Evolutionary conservation across 1,140 invertebrate species (phyloP).

Genomic region (Caenorhabditis briggsae): DNA sequence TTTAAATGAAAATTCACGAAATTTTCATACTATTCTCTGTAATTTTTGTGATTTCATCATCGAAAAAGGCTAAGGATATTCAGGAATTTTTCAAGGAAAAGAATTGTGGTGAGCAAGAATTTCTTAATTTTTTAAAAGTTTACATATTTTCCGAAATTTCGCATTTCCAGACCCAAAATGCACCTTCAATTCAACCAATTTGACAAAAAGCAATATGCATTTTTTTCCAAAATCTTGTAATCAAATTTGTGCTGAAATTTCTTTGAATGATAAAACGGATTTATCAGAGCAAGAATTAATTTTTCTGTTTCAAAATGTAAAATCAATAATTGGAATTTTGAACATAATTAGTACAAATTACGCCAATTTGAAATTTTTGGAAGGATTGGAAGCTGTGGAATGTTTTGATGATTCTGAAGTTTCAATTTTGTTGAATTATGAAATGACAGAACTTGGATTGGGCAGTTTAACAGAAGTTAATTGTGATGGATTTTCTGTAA

Average conservation of each 20-base stretch:
- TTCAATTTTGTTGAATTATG: background rate
- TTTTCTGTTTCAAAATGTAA: background rate
- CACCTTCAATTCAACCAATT: background rate
- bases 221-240: background rate
- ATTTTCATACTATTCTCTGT: no score
- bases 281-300: background rate
- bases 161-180: background rate
- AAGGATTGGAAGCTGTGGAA: background rate
- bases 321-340: background rate
- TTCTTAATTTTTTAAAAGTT: background rate
- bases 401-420: background rate
- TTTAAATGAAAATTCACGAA: no score
- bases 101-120: slow-evolving; percentile 11
- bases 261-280: background rate
- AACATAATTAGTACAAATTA: background rate
- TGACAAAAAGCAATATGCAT: background rate
- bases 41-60: no score
- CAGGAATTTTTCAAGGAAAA: background rate
- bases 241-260: background rate
- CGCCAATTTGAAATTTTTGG: background rate
- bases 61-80: no score
- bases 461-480: background rate
- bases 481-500: background rate
- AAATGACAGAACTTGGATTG: background rate
- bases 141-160: background rate